A percentile compares a stretch with the other conserved stretches of the same genome.
phyloP scores from a whole-genome alignment of 2,888 invertebrate species.

The Mythimna albipuncta region DNA sequence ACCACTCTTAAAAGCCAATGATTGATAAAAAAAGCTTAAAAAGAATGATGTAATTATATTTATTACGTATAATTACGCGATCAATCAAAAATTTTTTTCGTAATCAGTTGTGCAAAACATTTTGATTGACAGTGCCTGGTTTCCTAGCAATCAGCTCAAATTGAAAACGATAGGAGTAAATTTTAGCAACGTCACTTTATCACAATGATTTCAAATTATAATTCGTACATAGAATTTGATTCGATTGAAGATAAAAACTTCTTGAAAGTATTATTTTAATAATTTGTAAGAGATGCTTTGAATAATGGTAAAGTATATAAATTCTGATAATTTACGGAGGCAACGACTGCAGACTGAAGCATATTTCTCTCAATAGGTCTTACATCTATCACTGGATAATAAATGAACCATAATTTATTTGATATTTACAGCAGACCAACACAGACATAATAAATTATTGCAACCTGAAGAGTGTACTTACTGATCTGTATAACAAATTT shows the following conservation, averaged over 20 bases:
- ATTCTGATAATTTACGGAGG: conserved; percentile 10
- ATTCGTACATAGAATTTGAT: conserved; percentile 14
- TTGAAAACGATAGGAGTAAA: conserved; percentile 31
- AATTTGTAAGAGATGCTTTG: conserved; percentile 12
- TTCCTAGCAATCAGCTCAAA: conserved; percentile 36
- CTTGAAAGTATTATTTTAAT: conserved; percentile 8
- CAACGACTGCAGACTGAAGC: not conserved
- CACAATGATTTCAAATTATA: conserved; percentile 47
- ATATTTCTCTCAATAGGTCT: not conserved
- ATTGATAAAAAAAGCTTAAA: not conserved
- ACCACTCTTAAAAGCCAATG: no score
- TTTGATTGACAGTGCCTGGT: conserved; percentile 54
- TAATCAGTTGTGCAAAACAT: conserved; percentile 41
- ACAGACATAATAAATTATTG: conserved; percentile 18
- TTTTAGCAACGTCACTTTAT: conserved; percentile 33
- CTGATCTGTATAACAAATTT: not conserved
- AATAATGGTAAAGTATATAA: conserved; percentile 2
- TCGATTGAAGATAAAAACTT: conserved; percentile 34
- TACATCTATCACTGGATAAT: conserved; percentile 23
- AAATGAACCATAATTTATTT: conserved; percentile 9
- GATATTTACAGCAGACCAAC: not conserved
- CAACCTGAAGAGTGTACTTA: not conserved
- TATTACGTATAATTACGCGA: conserved; percentile 25
- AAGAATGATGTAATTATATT: conserved; percentile 24
- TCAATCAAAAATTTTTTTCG: conserved; percentile 42